These are phyloP conservation scores for Odocoileus virginianus DNA, from an alignment of 2,113 vertebrate species.

Conservation along the genomic window DNA sequence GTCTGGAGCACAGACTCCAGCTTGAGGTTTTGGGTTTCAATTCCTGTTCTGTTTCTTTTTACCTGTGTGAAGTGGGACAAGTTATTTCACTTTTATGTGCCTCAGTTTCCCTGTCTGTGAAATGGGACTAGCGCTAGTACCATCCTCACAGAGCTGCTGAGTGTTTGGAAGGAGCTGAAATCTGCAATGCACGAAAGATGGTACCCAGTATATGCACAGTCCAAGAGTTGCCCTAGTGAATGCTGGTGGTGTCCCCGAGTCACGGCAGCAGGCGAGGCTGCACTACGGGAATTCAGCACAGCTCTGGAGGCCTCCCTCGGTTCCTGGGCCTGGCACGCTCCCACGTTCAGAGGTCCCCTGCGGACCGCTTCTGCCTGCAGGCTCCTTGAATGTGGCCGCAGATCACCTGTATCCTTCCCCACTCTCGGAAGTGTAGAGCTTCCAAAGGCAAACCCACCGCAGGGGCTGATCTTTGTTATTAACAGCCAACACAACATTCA, in stretches of 20 bases:
- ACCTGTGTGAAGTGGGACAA: not conserved
- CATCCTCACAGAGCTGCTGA: not conserved
- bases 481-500: constrained; percentile 63
- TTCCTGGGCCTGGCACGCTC: not conserved
- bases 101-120: not conserved
- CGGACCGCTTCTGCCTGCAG: not conserved
- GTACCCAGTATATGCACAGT: not conserved
- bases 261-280: not conserved
- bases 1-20: not conserved
- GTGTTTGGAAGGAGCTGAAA: not conserved
- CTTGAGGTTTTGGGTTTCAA: not conserved
- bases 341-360: constrained; percentile 20
- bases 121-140: not conserved
- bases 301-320: not conserved
- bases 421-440: constrained; percentile 68
- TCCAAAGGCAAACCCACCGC: constrained; percentile 64
- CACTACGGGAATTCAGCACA: not conserved
- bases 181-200: not conserved
- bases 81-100: not conserved
- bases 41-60: not conserved
- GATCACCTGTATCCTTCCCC: constrained; percentile 61
- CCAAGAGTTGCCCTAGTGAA: not conserved
- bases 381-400: constrained; percentile 37
- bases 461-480: constrained; percentile 57
- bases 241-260: not conserved